These are phyloP conservation scores for Sarotherodon lohbergeri DNA, from an alignment of 2,113 vertebrate genomes.

Conservation along the genomic window DNA sequence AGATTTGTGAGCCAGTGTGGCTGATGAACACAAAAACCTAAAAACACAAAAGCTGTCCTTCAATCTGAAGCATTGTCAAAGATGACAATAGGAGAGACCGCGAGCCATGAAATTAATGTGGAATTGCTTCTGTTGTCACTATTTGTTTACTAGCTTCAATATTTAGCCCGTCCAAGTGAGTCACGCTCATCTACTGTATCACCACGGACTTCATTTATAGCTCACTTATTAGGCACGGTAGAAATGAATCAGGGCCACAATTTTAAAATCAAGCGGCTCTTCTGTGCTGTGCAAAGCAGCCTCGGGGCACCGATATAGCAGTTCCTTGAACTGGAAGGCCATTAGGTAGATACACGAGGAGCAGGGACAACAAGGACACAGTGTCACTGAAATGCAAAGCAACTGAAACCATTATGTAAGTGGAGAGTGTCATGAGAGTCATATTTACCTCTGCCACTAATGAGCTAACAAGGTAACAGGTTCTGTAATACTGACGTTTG, in stretches of 20 bases:
- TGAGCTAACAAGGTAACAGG: not conserved
- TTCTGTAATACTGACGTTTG: not conserved
- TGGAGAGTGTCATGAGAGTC: not conserved
- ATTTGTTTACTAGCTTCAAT: constrained; percentile 2
- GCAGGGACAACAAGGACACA: not conserved
- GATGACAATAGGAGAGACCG: not conserved
- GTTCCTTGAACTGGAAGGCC: not conserved
- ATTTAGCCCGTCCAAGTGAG: not conserved
- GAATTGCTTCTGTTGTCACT: not conserved
- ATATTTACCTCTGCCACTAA: not conserved
- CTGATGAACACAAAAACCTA: not conserved
- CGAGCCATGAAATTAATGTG: constrained; percentile 8
- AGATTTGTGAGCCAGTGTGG: not conserved
- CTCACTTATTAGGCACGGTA: not conserved
- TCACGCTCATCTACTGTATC: not conserved
- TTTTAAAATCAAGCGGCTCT: not conserved
- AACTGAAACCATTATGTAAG: not conserved
- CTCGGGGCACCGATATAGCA: not conserved
- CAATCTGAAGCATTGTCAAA: not conserved
- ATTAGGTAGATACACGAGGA: not conserved
- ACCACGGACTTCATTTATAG: not conserved
- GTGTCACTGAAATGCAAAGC: not conserved
- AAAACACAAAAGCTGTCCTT: not conserved
- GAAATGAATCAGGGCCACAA: not conserved
- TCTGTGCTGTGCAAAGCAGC: not conserved